Evolutionary conservation across 2,113 vertebrate genomes (phyloP).

Genomic region (Phrynocephalus versicolor): DNA sequence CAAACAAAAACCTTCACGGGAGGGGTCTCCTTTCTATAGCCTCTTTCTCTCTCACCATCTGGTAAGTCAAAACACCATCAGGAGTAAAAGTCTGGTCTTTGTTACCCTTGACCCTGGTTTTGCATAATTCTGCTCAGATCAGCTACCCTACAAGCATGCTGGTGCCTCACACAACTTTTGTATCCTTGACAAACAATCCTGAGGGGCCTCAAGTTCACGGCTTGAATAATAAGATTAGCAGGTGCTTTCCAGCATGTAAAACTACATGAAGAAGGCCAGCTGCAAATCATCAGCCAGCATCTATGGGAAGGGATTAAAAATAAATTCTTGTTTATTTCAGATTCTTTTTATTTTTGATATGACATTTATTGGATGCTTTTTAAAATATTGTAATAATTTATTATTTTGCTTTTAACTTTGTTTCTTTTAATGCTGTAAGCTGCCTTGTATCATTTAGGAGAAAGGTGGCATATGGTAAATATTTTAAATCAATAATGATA

Average conservation of each 20-base stretch:
- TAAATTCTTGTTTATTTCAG: background rate
- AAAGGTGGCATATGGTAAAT: no score
- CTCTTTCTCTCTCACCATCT: slow-evolving; percentile 37
- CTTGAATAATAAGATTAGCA: slow-evolving; percentile 12
- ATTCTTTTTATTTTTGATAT: background rate
- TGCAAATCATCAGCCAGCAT: slow-evolving; percentile 41
- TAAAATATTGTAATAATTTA: background rate
- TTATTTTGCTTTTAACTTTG: no score
- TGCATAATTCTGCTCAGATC: slow-evolving; percentile 1
- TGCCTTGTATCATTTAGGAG: no score
- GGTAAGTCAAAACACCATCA: background rate
- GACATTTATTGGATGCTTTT: background rate
- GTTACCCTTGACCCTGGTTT: background rate
- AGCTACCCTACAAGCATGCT: slow-evolving; percentile 10
- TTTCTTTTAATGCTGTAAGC: background rate
- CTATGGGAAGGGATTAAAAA: background rate
- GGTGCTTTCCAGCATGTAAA: background rate
- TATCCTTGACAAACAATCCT: background rate
- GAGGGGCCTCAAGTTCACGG: slow-evolving; percentile 5
- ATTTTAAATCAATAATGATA: no score
- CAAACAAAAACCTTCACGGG: no score
- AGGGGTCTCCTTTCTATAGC: background rate
- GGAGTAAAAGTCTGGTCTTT: background rate
- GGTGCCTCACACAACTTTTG: background rate
- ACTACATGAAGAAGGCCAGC: slow-evolving; percentile 1